Base-by-base conservation (phyloP, 2,797 vertebrate species). In the Antrozous pallidus region DNA sequence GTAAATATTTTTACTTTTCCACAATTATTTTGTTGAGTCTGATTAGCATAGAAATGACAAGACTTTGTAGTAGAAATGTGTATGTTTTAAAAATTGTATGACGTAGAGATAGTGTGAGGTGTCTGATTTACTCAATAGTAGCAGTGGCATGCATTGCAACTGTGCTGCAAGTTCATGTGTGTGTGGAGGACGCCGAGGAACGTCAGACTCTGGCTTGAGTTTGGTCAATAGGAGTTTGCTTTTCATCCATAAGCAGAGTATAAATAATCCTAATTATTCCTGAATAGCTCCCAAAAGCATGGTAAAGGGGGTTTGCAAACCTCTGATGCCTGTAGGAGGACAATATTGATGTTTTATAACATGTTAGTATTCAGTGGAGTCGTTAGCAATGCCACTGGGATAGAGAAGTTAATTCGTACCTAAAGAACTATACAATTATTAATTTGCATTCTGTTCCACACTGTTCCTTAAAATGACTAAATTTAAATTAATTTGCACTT, bases 391-490 rank as follows among this genome's bases (percentile, higher is more conserved):
- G 42, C n/a, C 81, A 36, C 24, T 49, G 63, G 63, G 69, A 49
- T 88, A 26, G 58, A 56, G 89, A 93, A 82, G 69, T 82, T 79
- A 87, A 82, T 91, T 92, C 91, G 22, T 85, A 67, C 36, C 33
- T 85, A 54, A 75, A 80, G 77, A 96, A 90, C 70, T 73, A 13
- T 42, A 45, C 13, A 79, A 1, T 65, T 88, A 26, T 84, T 81
- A 82, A 75, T 95, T 88, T 93, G 73, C 33, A n/a, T 96, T 91
- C 56, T 82, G 1, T 86, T 77, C 67, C 54, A 71, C 36, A 47
- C 49, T 91, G 9, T 73, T 90, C 69, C 95, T 78, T 94, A 81
- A 65, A 85, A 96, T 91, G 87, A 82, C 69, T 74, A 73, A 90
- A 79, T 95, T 88, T 91, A 94, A 96, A 75, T 88, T 65, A 31